phyloP scores from a whole-genome alignment of 2,888 invertebrate genomes.

The Chouioia cunea region DNA sequence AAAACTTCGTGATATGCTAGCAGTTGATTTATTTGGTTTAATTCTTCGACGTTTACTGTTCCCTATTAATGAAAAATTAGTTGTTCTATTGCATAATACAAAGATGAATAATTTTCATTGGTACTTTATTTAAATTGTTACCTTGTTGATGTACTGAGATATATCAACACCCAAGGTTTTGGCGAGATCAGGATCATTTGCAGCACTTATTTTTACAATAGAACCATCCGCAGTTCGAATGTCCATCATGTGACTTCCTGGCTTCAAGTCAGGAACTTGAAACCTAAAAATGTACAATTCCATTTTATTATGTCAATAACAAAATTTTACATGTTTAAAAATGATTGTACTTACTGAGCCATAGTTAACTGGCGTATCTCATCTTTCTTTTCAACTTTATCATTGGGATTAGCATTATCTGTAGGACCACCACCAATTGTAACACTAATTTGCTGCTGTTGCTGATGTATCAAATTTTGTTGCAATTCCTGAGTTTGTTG shows the following conservation, averaged over 20 bases:
- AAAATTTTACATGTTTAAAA: conserved; percentile 20
- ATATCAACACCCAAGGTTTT: conserved; percentile 78
- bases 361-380: conserved; percentile 65
- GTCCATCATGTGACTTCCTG: conserved; percentile 72
- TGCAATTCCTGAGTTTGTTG: conserved; percentile 65
- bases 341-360: conserved; percentile 58
- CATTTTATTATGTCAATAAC: conserved; percentile 15
- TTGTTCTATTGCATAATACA: not conserved
- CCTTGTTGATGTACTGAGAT: conserved; percentile 85
- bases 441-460: conserved; percentile 69
- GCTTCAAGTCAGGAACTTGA: conserved; percentile 68
- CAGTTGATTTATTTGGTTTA: conserved; percentile 86
- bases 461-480: conserved; percentile 68
- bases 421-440: conserved; percentile 50
- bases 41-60: conserved; percentile 82
- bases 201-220: conserved; percentile 80
- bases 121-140: conserved; percentile 53
- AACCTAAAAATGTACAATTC: conserved; percentile 58
- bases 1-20: conserved; percentile 90
- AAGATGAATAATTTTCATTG: conserved; percentile 13
- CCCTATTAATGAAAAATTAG: conserved; percentile 34
- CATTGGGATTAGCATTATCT: conserved; percentile 69
- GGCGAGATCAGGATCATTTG: conserved; percentile 74
- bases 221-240: conserved; percentile 78
- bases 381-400: conserved; percentile 62